Conservation (phyloP, 2,797 vertebrate species). For the Amphiprion clarkii region DNA sequence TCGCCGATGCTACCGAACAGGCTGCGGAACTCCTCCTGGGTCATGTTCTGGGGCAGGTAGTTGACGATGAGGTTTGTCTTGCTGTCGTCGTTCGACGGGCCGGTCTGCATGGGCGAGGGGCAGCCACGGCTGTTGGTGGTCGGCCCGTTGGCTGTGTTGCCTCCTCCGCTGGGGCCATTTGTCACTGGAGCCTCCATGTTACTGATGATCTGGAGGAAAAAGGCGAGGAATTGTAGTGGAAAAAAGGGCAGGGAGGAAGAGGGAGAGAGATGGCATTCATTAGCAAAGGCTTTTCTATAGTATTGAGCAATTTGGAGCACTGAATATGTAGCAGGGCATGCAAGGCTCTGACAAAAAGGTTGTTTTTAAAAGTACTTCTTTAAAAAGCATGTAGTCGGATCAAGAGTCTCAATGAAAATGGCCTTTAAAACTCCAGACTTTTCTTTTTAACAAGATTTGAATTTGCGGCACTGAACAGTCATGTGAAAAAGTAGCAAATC, state of each 20-base stretch:
- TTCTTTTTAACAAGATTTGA: slow-evolving; percentile 7
- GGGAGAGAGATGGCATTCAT: slow-evolving; percentile 15
- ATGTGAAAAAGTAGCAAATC: too few relatives aligned
- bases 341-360: slow-evolving; percentile 18
- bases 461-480: not conserved
- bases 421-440: slow-evolving; percentile 28
- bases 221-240: slow-evolving; percentile 16
- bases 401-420: slow-evolving; percentile 3
- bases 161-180: slow-evolving; percentile 93
- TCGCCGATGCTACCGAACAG: slow-evolving; percentile 99
- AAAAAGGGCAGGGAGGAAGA: slow-evolving; percentile 16
- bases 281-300: slow-evolving; percentile 12
- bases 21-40: slow-evolving; percentile 99
- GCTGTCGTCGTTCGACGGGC: slow-evolving; percentile 97
- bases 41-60: slow-evolving; percentile 99
- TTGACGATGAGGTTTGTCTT: slow-evolving; percentile 99
- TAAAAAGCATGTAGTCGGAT: slow-evolving; percentile 25
- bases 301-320: slow-evolving; percentile 9
- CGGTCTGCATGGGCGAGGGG: slow-evolving; percentile 99
- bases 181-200: slow-evolving; percentile 99
- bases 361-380: slow-evolving; percentile 12
- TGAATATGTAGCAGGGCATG: slow-evolving; percentile 11
- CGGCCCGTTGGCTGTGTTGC: slow-evolving; percentile 96
- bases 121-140: slow-evolving; percentile 98
- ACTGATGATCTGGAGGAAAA: slow-evolving; percentile 95